Base-by-base conservation (phyloP, 1,140 invertebrate species). In the Drosophila ficusphila region DNA sequence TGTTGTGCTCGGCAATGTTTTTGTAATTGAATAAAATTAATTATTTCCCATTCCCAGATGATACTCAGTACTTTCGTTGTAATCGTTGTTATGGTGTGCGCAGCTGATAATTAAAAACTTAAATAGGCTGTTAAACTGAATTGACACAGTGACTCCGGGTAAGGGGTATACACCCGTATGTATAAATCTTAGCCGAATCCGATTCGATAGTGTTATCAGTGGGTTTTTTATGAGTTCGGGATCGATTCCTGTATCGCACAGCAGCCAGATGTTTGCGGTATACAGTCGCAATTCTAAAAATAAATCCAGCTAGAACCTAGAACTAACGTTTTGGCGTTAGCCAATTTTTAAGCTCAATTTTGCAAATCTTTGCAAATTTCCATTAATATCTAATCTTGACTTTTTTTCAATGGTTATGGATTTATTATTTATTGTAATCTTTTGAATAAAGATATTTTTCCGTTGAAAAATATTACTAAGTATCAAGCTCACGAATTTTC, bases 91-190 rank as follows among this genome's bases (percentile, higher is more conserved):
- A 14, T 46, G 19, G 25, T 12, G 62, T 48, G 34, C 31, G 12
- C 29, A 47, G 52, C 42, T 83, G 79, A 86, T 82, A 75, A 71
- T 77, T 71, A 48, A 69, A 23, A 51, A 34, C 33, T 31, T 36
- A 76, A 89, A 52, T 76, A 52, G 85, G 76, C 54, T 83, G 81
- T 79, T 77, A 89, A 89, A 89, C 83, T 83, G 60, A 73, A 51
- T 53, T 89, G 83, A 83, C 83, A 89, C 79, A 89, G 33, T 52
- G 42, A 58, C 54, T 44, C 41, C 53, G 44, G 21, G 29, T 14
- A 12, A 42, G 47, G 25, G 6, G 8, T 27, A 27, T 27, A 8
- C n/a, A n/a, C n/a, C n/a, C n/a, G n/a, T n/a, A n/a, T 16, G 18
- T 25, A 38, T 38, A 14, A 49, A 46, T 67, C 64, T 52, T 41